Percentiles rank a stretch among this genome's conserved stretches.
phyloP scores from a whole-genome alignment of 2,888 invertebrate genomes.

The Metacarcinus magister region DNA sequence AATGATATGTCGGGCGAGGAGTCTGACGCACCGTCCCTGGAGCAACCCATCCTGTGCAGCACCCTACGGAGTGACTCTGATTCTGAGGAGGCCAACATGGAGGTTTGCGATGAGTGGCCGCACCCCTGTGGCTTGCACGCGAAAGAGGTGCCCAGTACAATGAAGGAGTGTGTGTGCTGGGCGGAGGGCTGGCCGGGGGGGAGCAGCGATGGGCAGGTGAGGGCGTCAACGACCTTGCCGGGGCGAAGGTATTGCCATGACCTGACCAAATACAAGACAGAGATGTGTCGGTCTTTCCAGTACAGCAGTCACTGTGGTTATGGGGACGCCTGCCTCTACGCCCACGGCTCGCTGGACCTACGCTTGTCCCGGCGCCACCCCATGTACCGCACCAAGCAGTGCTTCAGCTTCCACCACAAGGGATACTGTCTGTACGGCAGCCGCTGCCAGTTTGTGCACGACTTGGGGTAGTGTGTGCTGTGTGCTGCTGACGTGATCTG shows the following conservation, averaged over 20 bases:
- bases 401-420: conserved; percentile 80
- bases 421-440: conserved; percentile 81
- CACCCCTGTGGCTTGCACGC: neutral
- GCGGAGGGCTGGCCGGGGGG: neutral
- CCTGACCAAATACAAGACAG: conserved; percentile 80
- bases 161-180: no score
- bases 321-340: conserved; percentile 78
- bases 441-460: conserved; percentile 79
- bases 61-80: conserved; percentile 61
- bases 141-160: neutral
- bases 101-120: neutral
- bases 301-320: conserved; percentile 76
- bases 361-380: conserved; percentile 75
- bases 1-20: neutral
- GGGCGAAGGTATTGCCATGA: conserved; percentile 65
- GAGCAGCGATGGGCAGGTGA: neutral
- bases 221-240: neutral
- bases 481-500: neutral
- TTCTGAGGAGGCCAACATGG: conserved; percentile 16
- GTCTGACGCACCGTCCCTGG: neutral
- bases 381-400: conserved; percentile 79
- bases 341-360: conserved; percentile 75
- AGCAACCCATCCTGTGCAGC: conserved; percentile 43
- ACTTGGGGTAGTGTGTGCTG: conserved; percentile 52
- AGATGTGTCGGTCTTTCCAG: conserved; percentile 80